Conservation (phyloP, 1,140 invertebrate species). For the Semibalanus balanoides region DNA sequence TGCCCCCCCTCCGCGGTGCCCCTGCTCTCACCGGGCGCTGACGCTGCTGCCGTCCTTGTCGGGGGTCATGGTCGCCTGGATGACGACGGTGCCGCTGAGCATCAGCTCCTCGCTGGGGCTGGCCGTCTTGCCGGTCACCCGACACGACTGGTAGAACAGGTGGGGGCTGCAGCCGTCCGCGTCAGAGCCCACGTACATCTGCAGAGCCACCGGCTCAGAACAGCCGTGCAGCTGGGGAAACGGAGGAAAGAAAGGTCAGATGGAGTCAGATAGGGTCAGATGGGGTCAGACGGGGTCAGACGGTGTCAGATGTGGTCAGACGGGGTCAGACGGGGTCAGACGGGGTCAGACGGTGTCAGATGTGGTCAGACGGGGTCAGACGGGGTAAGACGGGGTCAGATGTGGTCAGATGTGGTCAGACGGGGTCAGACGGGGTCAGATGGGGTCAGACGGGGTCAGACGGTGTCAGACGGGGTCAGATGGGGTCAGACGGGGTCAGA, state of each 20-base stretch:
- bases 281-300: not conserved
- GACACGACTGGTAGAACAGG: conserved; percentile 55
- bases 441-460: too few relatives aligned
- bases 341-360: too few relatives aligned
- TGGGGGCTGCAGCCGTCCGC: conserved; percentile 47
- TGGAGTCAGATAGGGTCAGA: not conserved
- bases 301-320: too few relatives aligned
- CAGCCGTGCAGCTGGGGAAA: conserved; percentile 56
- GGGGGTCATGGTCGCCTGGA: conserved; percentile 79
- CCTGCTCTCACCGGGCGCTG: conserved; percentile 8
- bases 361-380: too few relatives aligned
- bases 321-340: too few relatives aligned
- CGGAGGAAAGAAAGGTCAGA: too few relatives aligned
- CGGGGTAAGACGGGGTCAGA: too few relatives aligned
- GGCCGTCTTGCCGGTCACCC: conserved; percentile 89
- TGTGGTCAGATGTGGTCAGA: too few relatives aligned
- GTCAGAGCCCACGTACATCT: conserved; percentile 90
- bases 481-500: too few relatives aligned
- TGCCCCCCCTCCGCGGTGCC: conserved; percentile 29
- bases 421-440: too few relatives aligned
- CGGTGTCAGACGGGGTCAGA: too few relatives aligned
- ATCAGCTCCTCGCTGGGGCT: conserved; percentile 76
- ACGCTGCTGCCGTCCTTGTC: conserved; percentile 70
- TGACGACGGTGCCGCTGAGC: conserved; percentile 82
- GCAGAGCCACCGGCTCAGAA: conserved; percentile 62